These are phyloP conservation scores for Perca schrenkii DNA, from an alignment of 2,113 vertebrate genomes.

Conservation along the genomic window DNA sequence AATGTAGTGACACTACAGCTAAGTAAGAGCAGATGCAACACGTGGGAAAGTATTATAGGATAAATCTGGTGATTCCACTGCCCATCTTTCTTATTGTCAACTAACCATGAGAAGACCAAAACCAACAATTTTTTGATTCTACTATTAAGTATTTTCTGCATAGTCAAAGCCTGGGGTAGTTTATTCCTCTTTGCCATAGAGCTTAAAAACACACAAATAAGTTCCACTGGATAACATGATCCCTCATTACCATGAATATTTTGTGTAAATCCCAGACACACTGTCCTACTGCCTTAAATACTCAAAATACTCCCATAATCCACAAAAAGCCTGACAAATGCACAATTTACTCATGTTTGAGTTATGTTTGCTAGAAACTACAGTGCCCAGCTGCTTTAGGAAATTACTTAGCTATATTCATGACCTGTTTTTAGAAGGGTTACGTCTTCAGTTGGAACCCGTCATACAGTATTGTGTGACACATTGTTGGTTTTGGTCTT, in stretches of 20 bases:
- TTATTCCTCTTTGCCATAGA: constrained; percentile 8
- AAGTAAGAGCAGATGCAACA: neutral
- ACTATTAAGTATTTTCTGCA: constrained; percentile 18
- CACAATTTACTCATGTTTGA: neutral
- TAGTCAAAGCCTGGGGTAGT: neutral
- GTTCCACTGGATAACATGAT: neutral
- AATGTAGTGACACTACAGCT: constrained; percentile 11
- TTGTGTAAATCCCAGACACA: neutral
- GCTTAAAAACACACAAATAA: neutral
- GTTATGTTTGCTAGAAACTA: neutral
- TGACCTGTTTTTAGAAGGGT: neutral
- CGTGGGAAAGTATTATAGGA: constrained; percentile 16
- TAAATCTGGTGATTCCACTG: neutral
- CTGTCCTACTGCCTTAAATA: neutral
- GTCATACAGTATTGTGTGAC: neutral
- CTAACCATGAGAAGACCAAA: constrained; percentile 19
- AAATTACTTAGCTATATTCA: neutral
- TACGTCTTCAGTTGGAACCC: neutral
- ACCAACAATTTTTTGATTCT: constrained; percentile 8
- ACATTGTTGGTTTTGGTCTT: neutral
- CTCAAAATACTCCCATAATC: neutral
- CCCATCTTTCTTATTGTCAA: neutral
- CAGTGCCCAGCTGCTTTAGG: neutral
- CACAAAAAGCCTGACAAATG: neutral
- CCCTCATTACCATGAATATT: neutral